Evolutionary conservation across 64 coral and sea anemone genomes (phyloP).

Genomic region (Porites australiensis): DNA sequence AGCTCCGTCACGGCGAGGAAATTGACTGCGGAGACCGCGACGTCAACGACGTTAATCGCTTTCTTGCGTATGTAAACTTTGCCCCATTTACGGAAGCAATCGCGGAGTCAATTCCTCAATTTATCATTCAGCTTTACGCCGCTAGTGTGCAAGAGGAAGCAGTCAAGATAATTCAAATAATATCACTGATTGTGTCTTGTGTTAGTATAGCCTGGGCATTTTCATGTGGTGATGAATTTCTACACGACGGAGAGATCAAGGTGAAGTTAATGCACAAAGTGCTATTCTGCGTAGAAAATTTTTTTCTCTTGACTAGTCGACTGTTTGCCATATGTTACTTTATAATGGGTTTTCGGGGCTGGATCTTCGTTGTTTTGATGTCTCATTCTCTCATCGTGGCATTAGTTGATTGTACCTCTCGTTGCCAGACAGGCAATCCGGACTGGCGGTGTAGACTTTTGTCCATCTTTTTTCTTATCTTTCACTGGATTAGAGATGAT

Average conservation of each 20-base stretch:
- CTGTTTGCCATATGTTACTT: conserved; percentile 5
- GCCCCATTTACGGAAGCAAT: background rate
- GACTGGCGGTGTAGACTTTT: background rate
- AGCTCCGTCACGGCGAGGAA: no score
- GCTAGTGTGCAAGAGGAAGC: background rate
- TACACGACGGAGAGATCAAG: background rate
- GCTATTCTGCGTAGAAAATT: background rate
- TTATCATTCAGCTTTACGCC: background rate
- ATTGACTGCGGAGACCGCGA: no score
- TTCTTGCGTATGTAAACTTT: background rate
- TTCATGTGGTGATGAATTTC: background rate
- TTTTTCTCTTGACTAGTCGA: background rate
- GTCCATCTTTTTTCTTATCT: background rate
- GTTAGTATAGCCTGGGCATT: background rate
- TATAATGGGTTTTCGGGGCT: background rate
- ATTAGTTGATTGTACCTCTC: background rate
- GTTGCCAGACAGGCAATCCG: background rate
- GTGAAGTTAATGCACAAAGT: conserved; percentile 6
- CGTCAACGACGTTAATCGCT: no score
- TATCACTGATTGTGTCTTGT: background rate
- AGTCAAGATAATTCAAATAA: background rate
- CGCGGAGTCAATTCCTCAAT: background rate
- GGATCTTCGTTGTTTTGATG: background rate
- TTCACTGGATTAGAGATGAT: conserved; percentile 4
- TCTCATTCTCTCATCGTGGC: background rate